phyloP scores from a whole-genome alignment of 2,113 vertebrate genomes.

The Phylloscopus trochiloides region DNA sequence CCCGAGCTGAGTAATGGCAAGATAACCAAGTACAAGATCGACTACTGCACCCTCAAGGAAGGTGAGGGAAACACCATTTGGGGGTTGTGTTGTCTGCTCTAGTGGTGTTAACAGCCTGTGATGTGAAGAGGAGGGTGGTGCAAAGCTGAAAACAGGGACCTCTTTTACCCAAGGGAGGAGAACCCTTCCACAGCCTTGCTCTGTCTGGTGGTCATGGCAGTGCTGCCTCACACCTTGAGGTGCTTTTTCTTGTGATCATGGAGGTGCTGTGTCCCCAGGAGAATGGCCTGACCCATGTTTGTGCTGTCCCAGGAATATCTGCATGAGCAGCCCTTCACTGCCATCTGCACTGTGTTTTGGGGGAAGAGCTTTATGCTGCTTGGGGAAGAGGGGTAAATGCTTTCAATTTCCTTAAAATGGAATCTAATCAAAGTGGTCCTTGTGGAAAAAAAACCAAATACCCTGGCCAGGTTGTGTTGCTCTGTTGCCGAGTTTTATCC shows the following conservation, averaged over 20 bases:
- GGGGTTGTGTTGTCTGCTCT: not conserved
- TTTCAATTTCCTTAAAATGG: not conserved
- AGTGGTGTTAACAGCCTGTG: not conserved
- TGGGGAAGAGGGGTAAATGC: not conserved
- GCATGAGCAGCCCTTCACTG: not conserved
- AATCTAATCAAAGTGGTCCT: not conserved
- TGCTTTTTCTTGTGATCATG: not conserved
- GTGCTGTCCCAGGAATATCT: not conserved
- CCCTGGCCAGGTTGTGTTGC: not conserved
- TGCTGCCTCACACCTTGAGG: not conserved
- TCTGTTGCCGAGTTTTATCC: not conserved
- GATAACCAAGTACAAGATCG: conserved; percentile 89
- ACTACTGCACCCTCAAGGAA: conserved; percentile 86
- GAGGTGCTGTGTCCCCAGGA: not conserved
- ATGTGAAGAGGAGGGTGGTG: not conserved
- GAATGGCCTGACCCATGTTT: not conserved
- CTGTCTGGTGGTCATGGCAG: not conserved
- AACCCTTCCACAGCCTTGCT: not conserved
- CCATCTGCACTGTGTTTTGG: not conserved
- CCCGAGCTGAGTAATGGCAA: conserved; percentile 85
- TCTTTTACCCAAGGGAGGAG: not conserved
- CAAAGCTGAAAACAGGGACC: not conserved
- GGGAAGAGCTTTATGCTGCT: not conserved
- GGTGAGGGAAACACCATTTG: conserved; percentile 68
- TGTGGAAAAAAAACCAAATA: fast-evolving